These are phyloP conservation scores for Lottia scabra DNA, from an alignment of 2,888 invertebrate species.

Conservation along the genomic window DNA sequence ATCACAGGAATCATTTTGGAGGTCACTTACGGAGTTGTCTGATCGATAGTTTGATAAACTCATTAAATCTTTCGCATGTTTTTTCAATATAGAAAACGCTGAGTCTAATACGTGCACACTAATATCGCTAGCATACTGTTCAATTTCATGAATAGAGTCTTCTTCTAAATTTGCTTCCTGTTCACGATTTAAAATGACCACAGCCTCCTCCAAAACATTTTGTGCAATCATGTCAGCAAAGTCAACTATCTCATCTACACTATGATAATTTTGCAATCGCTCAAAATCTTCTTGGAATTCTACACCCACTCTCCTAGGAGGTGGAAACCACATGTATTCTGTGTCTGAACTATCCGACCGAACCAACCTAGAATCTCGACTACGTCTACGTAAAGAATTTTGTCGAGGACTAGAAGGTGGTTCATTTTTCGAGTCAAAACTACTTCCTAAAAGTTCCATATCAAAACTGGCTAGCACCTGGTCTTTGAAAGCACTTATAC, in stretches of 20 bases:
- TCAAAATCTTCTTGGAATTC: slow-evolving; percentile 34
- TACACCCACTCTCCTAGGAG: slow-evolving; percentile 32
- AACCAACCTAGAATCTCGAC: slow-evolving; percentile 23
- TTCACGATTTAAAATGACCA: slow-evolving; percentile 32
- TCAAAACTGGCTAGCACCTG: slow-evolving; percentile 53
- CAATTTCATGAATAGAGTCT: slow-evolving; percentile 6
- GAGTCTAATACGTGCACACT: slow-evolving; percentile 5
- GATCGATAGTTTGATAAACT: not conserved
- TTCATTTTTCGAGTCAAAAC: slow-evolving; percentile 24
- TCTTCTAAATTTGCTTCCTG: slow-evolving; percentile 21
- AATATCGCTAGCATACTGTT: slow-evolving; percentile 10
- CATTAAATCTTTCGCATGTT: not conserved
- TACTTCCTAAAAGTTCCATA: slow-evolving; percentile 48
- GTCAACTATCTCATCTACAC: slow-evolving; percentile 37
- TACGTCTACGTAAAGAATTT: slow-evolving; percentile 17
- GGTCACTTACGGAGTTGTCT: not conserved
- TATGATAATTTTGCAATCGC: slow-evolving; percentile 25
- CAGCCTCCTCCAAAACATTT: slow-evolving; percentile 36
- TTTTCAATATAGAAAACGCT: slow-evolving; percentile 8
- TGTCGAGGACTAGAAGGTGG: slow-evolving; percentile 21
- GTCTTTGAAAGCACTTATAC: slow-evolving; percentile 53
- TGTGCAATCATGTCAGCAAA: slow-evolving; percentile 36
- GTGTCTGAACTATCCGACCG: slow-evolving; percentile 29
- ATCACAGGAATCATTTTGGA: slow-evolving; percentile 11
- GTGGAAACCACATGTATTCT: slow-evolving; percentile 35